Base-by-base conservation (phyloP, 2,888 invertebrate species). In the Brachypterus glaber region DNA sequence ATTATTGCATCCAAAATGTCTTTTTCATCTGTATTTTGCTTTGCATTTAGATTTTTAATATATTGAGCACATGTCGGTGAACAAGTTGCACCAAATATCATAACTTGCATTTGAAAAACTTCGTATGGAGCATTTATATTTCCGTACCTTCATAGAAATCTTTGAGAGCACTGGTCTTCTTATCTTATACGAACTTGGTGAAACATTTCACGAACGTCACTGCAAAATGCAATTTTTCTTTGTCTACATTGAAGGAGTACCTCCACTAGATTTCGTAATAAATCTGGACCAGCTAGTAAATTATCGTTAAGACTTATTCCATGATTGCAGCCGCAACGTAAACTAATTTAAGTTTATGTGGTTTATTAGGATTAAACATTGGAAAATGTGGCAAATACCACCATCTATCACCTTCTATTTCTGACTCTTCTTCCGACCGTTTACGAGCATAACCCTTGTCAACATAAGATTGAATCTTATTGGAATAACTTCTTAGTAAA, bases 61-160 rank as follows among this genome's bases (percentile, higher is more conserved):
- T 14, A 47, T 30, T 51, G 50, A 1, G 46, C 42, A 16, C 44
- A 33, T 5, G 46, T 37, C 1, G 50, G 51, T 2, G 48, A 48
- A 17, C 47, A 51, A 11, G 36, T 44, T 1, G 48, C 51, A 11
- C 47, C 48, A 30, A 50, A 52, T 3, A 45, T 46, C 45, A 49
- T 41, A 2, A 51, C 47, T 16, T 41, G 37, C 16, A 50, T 30
- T 4, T 41, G 45, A 29, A 40, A 51, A 17, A 41, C 35, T 25
- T 39, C 48, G 9, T 37, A 17, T 12, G 17, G 9, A 26, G 15
- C 15, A 17, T 26, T 13, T 2, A 4, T 25, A 8, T 38, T 33
- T 1, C 2, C 15, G 16, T 37, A 7, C 7, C 38, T 13, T 27
- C 33, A 38, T 12, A 38, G 15, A 14, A 37, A 18, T 12, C 37